phyloP scores from a whole-genome alignment of 53 echinoderm and acorn worm species.

The Hippasteria phrygiana region DNA sequence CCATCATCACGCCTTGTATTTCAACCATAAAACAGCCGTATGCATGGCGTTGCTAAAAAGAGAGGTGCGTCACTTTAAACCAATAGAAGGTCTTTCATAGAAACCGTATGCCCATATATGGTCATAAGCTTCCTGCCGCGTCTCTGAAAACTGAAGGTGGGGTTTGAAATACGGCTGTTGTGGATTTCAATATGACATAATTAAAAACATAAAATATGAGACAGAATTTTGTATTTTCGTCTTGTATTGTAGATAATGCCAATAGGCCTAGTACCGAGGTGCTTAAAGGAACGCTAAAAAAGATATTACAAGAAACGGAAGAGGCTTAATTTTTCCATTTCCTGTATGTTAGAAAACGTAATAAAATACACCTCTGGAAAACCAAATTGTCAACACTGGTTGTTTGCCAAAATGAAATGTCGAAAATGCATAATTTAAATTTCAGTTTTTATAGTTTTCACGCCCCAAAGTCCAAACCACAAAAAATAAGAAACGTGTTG shows the following conservation, averaged over 20 bases:
- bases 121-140: neutral
- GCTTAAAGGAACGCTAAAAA: too few relatives aligned
- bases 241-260: neutral
- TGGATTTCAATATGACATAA: neutral
- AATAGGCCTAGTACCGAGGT: too few relatives aligned
- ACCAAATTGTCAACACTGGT: too few relatives aligned
- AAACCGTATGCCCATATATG: constrained; percentile 37
- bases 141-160: neutral
- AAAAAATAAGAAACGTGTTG: too few relatives aligned
- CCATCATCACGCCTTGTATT: neutral
- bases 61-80: constrained; percentile 50
- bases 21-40: constrained; percentile 44
- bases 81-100: constrained; percentile 50
- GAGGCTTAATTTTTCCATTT: too few relatives aligned
- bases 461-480: too few relatives aligned
- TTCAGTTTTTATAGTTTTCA: too few relatives aligned
- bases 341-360: too few relatives aligned
- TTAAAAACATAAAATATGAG: neutral
- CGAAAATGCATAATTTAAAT: too few relatives aligned
- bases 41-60: neutral
- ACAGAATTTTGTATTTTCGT: neutral
- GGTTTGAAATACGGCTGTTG: constrained; percentile 18
- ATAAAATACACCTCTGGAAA: too few relatives aligned
- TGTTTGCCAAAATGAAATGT: too few relatives aligned
- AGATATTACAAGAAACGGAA: too few relatives aligned